Evolutionary conservation across 2,113 vertebrate species (phyloP), one percentile per base, ranked within the genome.

Genomic region (Eonycteris spelaea): DNA sequence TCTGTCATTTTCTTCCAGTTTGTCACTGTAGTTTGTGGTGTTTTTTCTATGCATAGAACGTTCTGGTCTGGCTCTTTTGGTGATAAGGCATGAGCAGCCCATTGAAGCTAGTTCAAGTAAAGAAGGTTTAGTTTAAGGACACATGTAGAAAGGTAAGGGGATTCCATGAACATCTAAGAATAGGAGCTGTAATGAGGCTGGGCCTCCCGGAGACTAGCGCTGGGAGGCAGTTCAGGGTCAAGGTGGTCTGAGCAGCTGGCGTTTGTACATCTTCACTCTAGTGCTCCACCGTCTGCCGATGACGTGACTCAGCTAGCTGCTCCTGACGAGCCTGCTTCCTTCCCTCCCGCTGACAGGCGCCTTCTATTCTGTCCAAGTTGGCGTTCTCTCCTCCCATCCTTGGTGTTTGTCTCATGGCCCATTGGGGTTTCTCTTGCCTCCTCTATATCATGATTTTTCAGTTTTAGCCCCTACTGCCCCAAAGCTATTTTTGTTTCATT

Each of bases 211-310:
- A 67, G 61, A 9, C 45, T 57, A 2, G 53, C 22, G 55, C 70
- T 59, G 55, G 40, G 40, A 61, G 55, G 33, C 78, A 51, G 53
- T 51, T 48, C 33, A 53, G 68, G 55, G 21, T 63, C 67, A 33
- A 18, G 19, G 67, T 33, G 40, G 13, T 33, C 12, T n/a, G n/a
- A n/a, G n/a, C n/a, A n/a, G n/a, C n/a, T 65, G 80, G 70, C 43
- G 35, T 75, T 8, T 19, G 57, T 40, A 5, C 4, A 13, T 38
- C 79, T 63, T 24, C 4, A 21, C 7, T 28, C 53, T 13, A n/a
- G 75, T 10, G 28, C 61, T 6, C 22, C 5, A 1, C 7, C 22
- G 4, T 1, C 10, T 30, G 5, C 6, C 21, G 26, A 0, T 1
- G 30, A 24, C 3, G 45, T n/a, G 26, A 55, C 70, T 14, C 57